Conservation (phyloP, 2,888 invertebrate species). For the Stenolophus ochropezus region DNA sequence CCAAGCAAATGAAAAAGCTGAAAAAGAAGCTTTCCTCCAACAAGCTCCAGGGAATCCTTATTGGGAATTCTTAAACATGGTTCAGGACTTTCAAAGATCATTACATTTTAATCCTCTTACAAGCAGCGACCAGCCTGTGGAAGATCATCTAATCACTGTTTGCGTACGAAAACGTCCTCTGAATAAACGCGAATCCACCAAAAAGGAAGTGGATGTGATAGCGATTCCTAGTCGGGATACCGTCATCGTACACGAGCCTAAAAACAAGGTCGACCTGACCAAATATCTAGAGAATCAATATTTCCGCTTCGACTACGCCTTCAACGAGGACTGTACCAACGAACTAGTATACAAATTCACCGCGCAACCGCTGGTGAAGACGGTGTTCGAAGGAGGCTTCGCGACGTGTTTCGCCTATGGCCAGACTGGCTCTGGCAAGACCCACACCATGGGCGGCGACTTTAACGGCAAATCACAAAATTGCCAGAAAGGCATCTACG, state of each 20-base stretch:
- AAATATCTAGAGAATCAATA: slow-evolving; percentile 99
- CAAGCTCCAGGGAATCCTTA: slow-evolving; percentile 98
- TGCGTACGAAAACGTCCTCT: slow-evolving; percentile 98
- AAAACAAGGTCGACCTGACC: slow-evolving; percentile 97
- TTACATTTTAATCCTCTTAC: slow-evolving; percentile 91
- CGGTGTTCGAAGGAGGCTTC: slow-evolving; percentile 99
- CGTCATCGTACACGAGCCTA: slow-evolving; percentile 94
- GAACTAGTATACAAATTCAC: slow-evolving; percentile 95
- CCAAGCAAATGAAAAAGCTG: slow-evolving; percentile 94
- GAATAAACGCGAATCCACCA: slow-evolving; percentile 90
- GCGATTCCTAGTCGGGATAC: slow-evolving; percentile 97
- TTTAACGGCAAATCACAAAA: slow-evolving; percentile 96
- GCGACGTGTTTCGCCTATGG: slow-evolving; percentile 99
- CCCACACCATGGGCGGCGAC: slow-evolving; percentile 99
- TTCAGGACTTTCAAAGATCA: slow-evolving; percentile 85
- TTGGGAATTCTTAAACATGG: slow-evolving; percentile 99
- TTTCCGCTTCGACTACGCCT: slow-evolving; percentile 99
- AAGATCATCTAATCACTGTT: slow-evolving; percentile 98
- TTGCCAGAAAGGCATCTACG: slow-evolving; percentile 98
- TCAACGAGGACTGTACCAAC: slow-evolving; percentile 96
- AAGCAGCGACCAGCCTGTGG: slow-evolving; percentile 86
- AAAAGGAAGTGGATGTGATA: slow-evolving; percentile 96
- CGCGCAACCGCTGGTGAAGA: slow-evolving; percentile 97
- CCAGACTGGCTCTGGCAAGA: slow-evolving; percentile 97
- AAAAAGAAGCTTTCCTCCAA: slow-evolving; percentile 94